Base-by-base conservation (phyloP, 2,888 invertebrate genomes). In the Hololepta plana region DNA sequence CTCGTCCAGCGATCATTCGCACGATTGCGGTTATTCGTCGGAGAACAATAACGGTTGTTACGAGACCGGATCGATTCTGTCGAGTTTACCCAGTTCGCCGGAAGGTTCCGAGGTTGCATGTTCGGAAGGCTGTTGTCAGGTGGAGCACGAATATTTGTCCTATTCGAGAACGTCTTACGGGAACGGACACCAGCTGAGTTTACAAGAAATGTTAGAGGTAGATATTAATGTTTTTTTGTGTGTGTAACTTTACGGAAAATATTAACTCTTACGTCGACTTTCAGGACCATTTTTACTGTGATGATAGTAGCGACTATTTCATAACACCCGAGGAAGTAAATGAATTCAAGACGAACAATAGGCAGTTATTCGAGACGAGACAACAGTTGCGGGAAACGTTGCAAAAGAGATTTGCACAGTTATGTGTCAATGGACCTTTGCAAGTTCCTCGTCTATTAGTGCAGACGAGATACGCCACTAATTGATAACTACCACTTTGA, bases 81-180 rank as follows among this genome's bases (percentile, higher is more conserved):
- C 80, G 12, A 84, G 84, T 38, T 61, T 76, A 32, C 72, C 75
- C 38, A 84, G 81, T 47, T 82, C 85, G 3, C 81, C 85, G 0
- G 88, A 87, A 45, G 85, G 87, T 15, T 87, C 87, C 0, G 88
- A 87, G 47, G 71, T 87, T 27, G 84, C 82, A 1, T 90, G 85
- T 53, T 81, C 77, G 1, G 88, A 88, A 46, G 77, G 77, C 20
- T 79, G 81, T 48, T 88, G 88, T 53, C 80, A 79, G 48, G 73
- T 75, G 40, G 77, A 77, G 38, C 26, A 29, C 19, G 28, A 27
- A n/a, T 29, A 24, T 14, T 19, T 27, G 9, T 9, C 30, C 9
- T 24, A 27, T 12, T 17, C 23, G 29, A 26, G 30, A 22, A 25
- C 32, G 2, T 43, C 45, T 10, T 49, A 47, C 35, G 50, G 66